Conservation (phyloP, 2,113 vertebrate genomes). For the Tachuris rubrigastra region DNA sequence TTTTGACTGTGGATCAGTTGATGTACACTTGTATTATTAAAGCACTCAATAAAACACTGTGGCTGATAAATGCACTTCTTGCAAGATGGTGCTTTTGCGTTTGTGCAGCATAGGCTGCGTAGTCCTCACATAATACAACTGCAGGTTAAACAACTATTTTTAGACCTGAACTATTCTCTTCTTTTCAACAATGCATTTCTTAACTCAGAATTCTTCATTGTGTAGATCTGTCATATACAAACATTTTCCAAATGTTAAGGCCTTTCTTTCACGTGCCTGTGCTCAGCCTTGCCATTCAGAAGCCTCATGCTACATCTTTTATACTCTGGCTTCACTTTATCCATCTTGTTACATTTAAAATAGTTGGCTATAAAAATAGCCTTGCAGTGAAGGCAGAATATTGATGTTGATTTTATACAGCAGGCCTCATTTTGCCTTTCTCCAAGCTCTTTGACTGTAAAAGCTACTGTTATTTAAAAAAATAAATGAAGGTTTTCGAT, state of each 20-base stretch:
- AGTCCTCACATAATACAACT: neutral
- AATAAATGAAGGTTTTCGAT: conserved; percentile 23
- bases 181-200: conserved; percentile 1
- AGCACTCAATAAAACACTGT: conserved; percentile 99
- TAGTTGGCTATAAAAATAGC: conserved; percentile 29
- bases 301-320: neutral
- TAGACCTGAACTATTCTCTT: neutral
- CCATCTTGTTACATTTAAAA: conserved; percentile 7
- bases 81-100: conserved; percentile 4
- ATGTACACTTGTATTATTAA: conserved; percentile 99
- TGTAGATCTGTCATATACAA: neutral
- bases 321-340: neutral
- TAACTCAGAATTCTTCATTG: neutral
- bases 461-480: conserved; percentile 42
- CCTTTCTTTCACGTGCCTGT: neutral
- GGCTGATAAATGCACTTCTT: conserved; percentile 79
- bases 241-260: neutral
- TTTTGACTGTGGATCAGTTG: conserved; percentile 94
- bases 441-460: conserved; percentile 36
- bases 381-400: conserved; percentile 15
- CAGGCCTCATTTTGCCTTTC: neutral
- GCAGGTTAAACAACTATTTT: conserved; percentile 4
- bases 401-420: neutral
- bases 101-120: neutral
- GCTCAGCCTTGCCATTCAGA: neutral